Evolutionary conservation across 2,888 invertebrate species (phyloP), one percentile per base, ranked within the genome.

Genomic region (Apantesis nais): DNA sequence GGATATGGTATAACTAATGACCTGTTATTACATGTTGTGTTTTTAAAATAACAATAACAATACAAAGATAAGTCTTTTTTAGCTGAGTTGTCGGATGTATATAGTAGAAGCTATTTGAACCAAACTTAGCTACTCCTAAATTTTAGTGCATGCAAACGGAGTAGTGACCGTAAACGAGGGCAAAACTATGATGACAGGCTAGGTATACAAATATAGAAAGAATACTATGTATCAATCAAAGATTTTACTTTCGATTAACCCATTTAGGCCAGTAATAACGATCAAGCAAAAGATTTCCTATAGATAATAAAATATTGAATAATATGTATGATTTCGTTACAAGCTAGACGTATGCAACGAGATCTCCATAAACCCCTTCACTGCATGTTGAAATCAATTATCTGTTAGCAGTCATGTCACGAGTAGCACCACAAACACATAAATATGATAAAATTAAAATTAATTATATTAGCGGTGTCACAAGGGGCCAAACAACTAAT

Each of bases 341-440:
- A 66, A 61, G 22, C n/a, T 29, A 69, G 73, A 67, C 71, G 74
- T 65, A 55, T 74, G 68, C 70, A 44, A 34, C 14, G 55, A 39
- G 39, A 66, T 58, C 66, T 67, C 1, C 69, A 61, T 44, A 62
- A 70, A 74, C 75, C 75, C 79, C 79, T 78, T 78, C 78, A 75
- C 76, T 68, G 70, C 39, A 70, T 80, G 78, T 75, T 72, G 80
- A 48, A 77, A 80, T 52, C 69, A 69, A 73, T 70, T 74, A 74
- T 77, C 73, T 70, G 66, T 75, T 68, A 65, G 71, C 66, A 66
- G 71, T 76, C 77, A 19, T 58, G 67, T 37, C 62, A 70, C 68
- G 74, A 70, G 70, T 55, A 68, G 62, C 44, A 48, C 60, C 29
- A 66, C 39, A 44, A 41, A 31, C 41, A 52, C 63, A 69, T 48